These are phyloP conservation scores for Lytechinus pictus DNA, from an alignment of 35 echinoderm and acorn worm genomes.

Conservation along the genomic window DNA sequence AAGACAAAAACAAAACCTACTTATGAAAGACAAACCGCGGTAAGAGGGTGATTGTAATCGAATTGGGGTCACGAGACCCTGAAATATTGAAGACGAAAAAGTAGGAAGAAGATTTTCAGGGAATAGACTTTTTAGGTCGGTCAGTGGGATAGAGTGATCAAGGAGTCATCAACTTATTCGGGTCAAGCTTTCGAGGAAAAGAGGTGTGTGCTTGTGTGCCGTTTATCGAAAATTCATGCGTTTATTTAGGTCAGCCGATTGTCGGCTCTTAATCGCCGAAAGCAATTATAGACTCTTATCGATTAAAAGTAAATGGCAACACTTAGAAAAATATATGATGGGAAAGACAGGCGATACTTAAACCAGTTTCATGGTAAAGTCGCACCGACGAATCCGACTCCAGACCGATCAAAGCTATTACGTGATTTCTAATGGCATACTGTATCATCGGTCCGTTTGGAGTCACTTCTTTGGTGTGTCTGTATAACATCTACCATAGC, in stretches of 20 bases:
- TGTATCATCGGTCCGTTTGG: no score
- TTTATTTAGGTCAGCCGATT: neutral
- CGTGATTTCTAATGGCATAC: no score
- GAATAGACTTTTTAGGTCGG: neutral
- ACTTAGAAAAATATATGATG: neutral
- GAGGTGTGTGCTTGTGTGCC: neutral
- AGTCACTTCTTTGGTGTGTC: no score
- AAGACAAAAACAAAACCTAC: neutral
- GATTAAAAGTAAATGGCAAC: neutral
- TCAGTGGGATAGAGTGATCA: neutral
- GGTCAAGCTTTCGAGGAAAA: neutral
- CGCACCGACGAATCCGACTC: no score
- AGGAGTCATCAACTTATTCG: neutral
- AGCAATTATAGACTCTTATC: neutral
- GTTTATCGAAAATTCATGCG: neutral
- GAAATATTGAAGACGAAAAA: neutral
- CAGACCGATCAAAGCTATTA: no score
- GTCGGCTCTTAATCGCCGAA: neutral
- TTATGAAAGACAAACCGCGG: neutral
- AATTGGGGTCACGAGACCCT: neutral
- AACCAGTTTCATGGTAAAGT: no score
- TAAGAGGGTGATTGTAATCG: conserved; percentile 11
- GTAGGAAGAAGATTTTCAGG: neutral
- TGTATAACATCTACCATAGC: no score
- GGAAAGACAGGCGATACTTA: neutral